Evolutionary conservation across 1,140 invertebrate species (phyloP), one percentile per base, ranked within the genome.

Genomic region (Caenorhabditis inopinata): DNA sequence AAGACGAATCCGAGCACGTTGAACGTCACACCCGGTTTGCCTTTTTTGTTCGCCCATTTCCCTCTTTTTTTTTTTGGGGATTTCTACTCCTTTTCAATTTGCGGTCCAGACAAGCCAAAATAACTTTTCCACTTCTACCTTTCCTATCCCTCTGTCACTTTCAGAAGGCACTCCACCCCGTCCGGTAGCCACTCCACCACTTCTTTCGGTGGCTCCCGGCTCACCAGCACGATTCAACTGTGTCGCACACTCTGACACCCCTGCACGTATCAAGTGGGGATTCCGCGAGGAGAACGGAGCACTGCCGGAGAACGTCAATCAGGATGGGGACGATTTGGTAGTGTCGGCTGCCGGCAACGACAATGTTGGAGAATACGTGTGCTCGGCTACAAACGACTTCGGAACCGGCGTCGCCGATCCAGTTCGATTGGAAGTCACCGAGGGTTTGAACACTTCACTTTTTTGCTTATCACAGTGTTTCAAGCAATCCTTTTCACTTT

Each of bases 131-230:
- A 1, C 23, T 47, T n/a, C 78, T 16, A 79, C 23, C 18, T 38
- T 53, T 53, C n/a, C 78, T 51, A 76, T 76, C 23, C 47, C 21
- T 5, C 74, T 49, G 23, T 49, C 45, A 29, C 32, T 58, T 82
- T 83, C 68, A 82, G 82, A 53, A 38, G 68, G 81, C 58, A 48
- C 74, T 16, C 86, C 87, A 25, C 86, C 86, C 18, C 32, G 47
- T 16, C 87, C 87, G 2, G 84, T 88, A 4, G 87, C 87, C 76
- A 88, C 85, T 51, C 87, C 87, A 16, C 86, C 87, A 45, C 38
- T 84, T 2, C 77, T 84, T 2, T 85, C 84, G 1, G 86, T 88
- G 5, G 83, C 78, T 38, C 80, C 79, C 2, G 87, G 87, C 32
- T 77, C 84, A 35, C 85, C 85, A 11, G 86, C 85, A 16, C 79